Base-by-base conservation (phyloP, 2,113 vertebrate genomes). In the Gasterosteus nipponicus region DNA sequence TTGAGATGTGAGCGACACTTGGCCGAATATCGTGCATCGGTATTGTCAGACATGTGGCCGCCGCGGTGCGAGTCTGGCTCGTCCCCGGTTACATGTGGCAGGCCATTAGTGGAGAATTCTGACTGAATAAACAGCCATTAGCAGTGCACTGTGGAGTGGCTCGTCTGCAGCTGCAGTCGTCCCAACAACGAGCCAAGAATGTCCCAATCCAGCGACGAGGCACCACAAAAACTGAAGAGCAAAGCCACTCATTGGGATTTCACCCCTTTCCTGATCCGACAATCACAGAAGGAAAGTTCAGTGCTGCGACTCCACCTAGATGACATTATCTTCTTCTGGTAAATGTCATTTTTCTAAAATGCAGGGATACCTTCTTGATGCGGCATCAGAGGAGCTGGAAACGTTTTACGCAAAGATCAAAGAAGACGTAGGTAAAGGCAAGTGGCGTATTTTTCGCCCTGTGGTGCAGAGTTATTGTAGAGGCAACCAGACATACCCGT, bases 71-170 rank as follows among this genome's bases (percentile, higher is more conserved):
- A 75, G 22, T 19, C 4, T 85, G 86, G 61, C 82, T 86, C 53
- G 35, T 77, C 86, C 35, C 35, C 11, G 86, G 89, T 91, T 88
- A 44, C 93, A 89, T 87, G 87, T 68, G 88, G 87, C 81, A 86
- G 77, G 80, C 85, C 91, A 91, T 85, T 92, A 94, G 89, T 85
- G 80, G 60, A 76, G 77, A 89, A 76, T n/a, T 53, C 86, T 78
- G 84, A 90, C 82, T 85, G 83, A 74, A 82, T 88, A 94, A 94
- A 92, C 89, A 93, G 85, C 84, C 90, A 94, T 94, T 91, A 94
- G 91, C 88, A 81, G 69, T 90, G 89, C 78, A 78, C 93, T 94
- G 92, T 64, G 85, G 92, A 89, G 87, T 81, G 71, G 69, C 49
- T 56, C 73, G 9, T 69, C 66, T 87, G 71, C 94, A 72, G 91